These are phyloP conservation scores for Seriola quinqueradiata DNA, from an alignment of 2,113 vertebrate species.

Conservation along the genomic window DNA sequence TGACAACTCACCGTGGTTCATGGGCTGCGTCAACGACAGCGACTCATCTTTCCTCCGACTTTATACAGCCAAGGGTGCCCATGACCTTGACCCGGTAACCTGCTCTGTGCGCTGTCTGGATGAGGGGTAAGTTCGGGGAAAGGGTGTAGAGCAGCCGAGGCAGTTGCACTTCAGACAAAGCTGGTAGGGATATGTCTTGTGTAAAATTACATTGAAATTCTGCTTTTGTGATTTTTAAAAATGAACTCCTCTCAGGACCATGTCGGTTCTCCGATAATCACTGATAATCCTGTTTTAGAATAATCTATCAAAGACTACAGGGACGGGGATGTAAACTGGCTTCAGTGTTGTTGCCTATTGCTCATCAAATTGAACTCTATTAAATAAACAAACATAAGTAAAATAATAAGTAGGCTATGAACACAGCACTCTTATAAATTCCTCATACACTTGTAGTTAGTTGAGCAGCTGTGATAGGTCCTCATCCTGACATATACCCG, in stretches of 20 bases:
- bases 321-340: neutral
- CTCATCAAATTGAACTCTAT: neutral
- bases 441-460: neutral
- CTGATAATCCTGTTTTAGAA: neutral
- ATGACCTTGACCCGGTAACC: conserved; percentile 65
- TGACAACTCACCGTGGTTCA: conserved; percentile 38
- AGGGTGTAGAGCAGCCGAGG: neutral
- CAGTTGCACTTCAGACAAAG: neutral
- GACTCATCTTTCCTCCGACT: conserved; percentile 4
- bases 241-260: neutral
- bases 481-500: neutral
- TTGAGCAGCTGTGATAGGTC: neutral
- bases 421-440: neutral
- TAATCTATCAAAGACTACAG: neutral
- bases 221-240: neutral
- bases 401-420: neutral
- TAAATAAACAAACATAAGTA: neutral
- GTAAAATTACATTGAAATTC: neutral
- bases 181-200: neutral
- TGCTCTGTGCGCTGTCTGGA: conserved; percentile 64
- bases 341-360: neutral
- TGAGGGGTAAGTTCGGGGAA: conserved; percentile 59
- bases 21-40: conserved; percentile 46
- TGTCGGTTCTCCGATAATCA: neutral
- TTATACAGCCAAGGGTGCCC: neutral